Evolutionary conservation across 1,140 invertebrate genomes (phyloP), one percentile per base, ranked within the genome.

Genomic region (Anastrepha ludens): DNA sequence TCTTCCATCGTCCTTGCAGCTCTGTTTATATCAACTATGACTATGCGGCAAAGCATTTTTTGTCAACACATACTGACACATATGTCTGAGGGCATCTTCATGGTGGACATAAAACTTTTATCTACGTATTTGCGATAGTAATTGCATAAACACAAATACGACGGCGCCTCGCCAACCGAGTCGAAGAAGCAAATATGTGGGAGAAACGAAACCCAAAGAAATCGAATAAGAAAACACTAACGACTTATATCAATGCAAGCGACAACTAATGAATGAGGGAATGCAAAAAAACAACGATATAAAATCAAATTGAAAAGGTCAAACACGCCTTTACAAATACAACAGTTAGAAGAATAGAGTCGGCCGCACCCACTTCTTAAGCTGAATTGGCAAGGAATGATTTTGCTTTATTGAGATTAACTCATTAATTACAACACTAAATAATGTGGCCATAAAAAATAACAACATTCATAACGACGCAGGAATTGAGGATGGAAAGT

Each of bases 361-460:
- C 7, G 1, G 47, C 44, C 47, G 44, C 74, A 81, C 74, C 47
- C 74, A 50, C 47, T 20, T 55, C 44, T 20, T 81, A 81, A 81
- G 8, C 7, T 2, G n/a, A 7, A 81, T 20, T 81, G 74, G 47
- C n/a, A 11, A 81, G 67, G 74, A 81, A 55, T 44, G 47, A 50
- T 81, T 81, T 81, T 55, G 17, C 44, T 81, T 81, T 81, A 81
- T 55, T 81, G n/a, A 81, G 74, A 81, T 81, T 81, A 81, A 55
- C 47, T 81, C 74, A 81, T 81, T 81, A 81, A 81, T 81, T 81
- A 81, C 47, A 55, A 81, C 74, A 55, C 39, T n/a, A 81, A 55
- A 81, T 81, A 81, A 81, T 81, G 74, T n/a, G 47, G 47, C 20
- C 20, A 81, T 81, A 81, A 81, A 81, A 81, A 81, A 55, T 81